A percentile compares a stretch with the other conserved stretches of the same genome.
phyloP scores from a whole-genome alignment of 1,140 invertebrate species.

The Leptopilina boulardi region DNA sequence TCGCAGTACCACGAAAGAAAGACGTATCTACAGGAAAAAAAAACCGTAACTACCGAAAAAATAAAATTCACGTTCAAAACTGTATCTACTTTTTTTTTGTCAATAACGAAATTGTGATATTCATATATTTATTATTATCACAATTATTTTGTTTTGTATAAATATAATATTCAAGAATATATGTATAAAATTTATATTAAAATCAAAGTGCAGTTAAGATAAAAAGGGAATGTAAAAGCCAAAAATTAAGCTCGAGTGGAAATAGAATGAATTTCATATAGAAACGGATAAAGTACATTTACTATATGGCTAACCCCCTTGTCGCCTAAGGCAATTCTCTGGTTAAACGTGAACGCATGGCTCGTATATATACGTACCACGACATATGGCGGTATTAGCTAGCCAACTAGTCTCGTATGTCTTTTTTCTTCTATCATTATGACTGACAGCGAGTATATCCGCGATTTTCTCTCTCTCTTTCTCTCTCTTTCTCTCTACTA shows the following conservation, averaged over 20 bases:
- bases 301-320: constrained; percentile 7
- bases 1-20: no score
- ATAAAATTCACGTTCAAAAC: no score
- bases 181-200: no score
- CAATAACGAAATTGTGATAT: no score
- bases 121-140: no score
- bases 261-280: constrained; percentile 29
- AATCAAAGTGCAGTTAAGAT: not conserved
- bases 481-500: no score
- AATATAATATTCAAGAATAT: no score
- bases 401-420: constrained; percentile 30
- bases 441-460: constrained; percentile 36
- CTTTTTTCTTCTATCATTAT: constrained; percentile 39
- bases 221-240: not conserved
- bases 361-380: constrained; percentile 5
- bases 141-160: no score
- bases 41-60: no score
- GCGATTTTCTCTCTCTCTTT: not conserved
- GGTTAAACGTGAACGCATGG: constrained; percentile 34
- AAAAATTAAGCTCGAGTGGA: not conserved
- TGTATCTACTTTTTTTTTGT: no score
- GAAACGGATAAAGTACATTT: constrained; percentile 10
- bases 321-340: constrained; percentile 29
- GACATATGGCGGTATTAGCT: constrained; percentile 41
- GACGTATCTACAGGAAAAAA: no score